phyloP scores from a whole-genome alignment of 2,113 vertebrate genomes.

The Otis tarda region DNA sequence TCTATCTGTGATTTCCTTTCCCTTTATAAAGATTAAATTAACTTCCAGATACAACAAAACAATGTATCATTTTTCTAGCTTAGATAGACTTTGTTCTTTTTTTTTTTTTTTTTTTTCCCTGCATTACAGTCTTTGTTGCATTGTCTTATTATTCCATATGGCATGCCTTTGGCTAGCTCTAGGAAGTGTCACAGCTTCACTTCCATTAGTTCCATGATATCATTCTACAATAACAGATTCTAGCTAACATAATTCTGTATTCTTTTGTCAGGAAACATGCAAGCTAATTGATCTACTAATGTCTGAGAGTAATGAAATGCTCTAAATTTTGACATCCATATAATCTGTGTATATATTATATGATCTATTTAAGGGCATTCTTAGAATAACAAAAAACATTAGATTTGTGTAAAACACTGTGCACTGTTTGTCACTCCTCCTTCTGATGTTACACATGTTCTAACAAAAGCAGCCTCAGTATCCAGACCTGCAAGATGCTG shows the following conservation, averaged over 20 bases:
- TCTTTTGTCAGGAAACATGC: not conserved
- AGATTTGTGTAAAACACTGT: not conserved
- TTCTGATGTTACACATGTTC: not conserved
- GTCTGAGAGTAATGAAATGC: not conserved
- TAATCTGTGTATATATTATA: not conserved
- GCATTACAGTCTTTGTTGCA: not conserved
- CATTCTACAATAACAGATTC: not conserved
- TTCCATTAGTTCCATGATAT: not conserved
- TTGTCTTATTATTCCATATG: not conserved
- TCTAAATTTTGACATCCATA: not conserved
- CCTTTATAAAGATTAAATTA: not conserved
- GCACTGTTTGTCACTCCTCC: not conserved
- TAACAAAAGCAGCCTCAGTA: not conserved
- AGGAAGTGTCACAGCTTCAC: not conserved
- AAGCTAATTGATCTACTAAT: not conserved
- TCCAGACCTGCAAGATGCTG: not conserved
- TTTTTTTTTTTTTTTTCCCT: not conserved
- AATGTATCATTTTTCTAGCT: not conserved
- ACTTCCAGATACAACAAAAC: not conserved
- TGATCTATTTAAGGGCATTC: not conserved
- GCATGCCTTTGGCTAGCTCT: constrained; percentile 32
- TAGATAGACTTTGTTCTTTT: no score
- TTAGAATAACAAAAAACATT: not conserved
- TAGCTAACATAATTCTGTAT: not conserved
- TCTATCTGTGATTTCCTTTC: not conserved